Conservation (phyloP, 2,888 invertebrate species). For the Drosophila limbata region DNA sequence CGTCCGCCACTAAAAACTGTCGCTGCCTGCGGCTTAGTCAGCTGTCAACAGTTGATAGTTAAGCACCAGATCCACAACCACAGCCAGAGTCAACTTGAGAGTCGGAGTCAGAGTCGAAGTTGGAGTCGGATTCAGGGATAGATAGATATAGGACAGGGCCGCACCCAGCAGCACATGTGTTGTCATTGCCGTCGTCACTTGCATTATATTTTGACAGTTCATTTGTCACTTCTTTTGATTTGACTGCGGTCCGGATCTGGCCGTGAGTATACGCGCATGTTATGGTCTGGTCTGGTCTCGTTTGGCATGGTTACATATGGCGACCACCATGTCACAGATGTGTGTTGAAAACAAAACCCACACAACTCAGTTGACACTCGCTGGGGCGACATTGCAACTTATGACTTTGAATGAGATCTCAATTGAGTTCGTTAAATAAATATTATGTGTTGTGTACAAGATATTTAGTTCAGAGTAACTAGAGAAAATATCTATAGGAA, state of each 20-base stretch:
- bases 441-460: background rate
- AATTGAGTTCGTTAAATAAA: slow-evolving; percentile 37
- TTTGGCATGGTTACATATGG: slow-evolving; percentile 49
- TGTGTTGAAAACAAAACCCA: slow-evolving; percentile 51
- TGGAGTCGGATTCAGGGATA: slow-evolving; percentile 7
- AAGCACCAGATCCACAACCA: slow-evolving; percentile 21
- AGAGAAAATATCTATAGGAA: background rate
- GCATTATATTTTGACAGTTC: slow-evolving; percentile 79
- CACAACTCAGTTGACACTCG: slow-evolving; percentile 37
- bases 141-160: slow-evolving; percentile 30
- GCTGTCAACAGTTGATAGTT: slow-evolving; percentile 69
- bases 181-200: slow-evolving; percentile 68
- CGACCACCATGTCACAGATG: slow-evolving; percentile 50
- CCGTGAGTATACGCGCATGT: slow-evolving; percentile 3
- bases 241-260: slow-evolving; percentile 54
- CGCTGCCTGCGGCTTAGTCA: slow-evolving; percentile 67
- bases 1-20: slow-evolving; percentile 58
- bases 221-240: slow-evolving; percentile 76
- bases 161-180: slow-evolving; percentile 69
- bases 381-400: slow-evolving; percentile 12
- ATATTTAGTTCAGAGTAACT: background rate
- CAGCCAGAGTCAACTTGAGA: background rate
- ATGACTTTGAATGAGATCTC: slow-evolving; percentile 25
- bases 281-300: background rate
- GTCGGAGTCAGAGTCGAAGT: background rate